phyloP scores from a whole-genome alignment of 2,888 invertebrate genomes.

The Zaprionus bogoriensis region DNA sequence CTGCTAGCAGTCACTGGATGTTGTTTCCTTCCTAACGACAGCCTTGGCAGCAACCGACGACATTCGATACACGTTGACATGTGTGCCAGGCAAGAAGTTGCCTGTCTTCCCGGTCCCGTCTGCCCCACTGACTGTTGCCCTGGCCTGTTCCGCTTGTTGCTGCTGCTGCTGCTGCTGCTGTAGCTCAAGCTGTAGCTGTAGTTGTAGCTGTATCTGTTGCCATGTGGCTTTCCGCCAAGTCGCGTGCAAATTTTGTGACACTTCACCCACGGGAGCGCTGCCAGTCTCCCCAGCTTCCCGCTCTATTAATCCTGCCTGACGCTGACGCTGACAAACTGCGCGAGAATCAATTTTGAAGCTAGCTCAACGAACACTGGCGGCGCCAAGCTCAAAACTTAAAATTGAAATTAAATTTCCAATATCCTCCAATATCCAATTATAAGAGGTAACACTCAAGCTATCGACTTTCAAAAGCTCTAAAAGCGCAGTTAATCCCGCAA shows the following conservation, averaged over 20 bases:
- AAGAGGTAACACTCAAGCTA: too few relatives aligned
- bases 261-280: slow-evolving; percentile 73
- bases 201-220: slow-evolving; percentile 42
- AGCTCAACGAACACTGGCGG: slow-evolving; percentile 14
- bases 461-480: too few relatives aligned
- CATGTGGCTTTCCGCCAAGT: slow-evolving; percentile 67
- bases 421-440: too few relatives aligned
- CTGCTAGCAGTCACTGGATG: slow-evolving; percentile 43
- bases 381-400: background rate
- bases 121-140: slow-evolving; percentile 4
- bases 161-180: background rate
- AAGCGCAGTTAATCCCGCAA: too few relatives aligned
- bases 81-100: slow-evolving; percentile 44
- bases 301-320: slow-evolving; percentile 66
- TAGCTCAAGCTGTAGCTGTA: background rate
- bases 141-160: background rate
- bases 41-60: slow-evolving; percentile 59
- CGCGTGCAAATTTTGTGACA: slow-evolving; percentile 76
- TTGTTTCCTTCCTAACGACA: slow-evolving; percentile 64
- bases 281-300: slow-evolving; percentile 35
- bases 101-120: background rate
- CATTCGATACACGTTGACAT: slow-evolving; percentile 65
- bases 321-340: slow-evolving; percentile 65
- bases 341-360: slow-evolving; percentile 51
- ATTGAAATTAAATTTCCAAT: too few relatives aligned